Base-by-base conservation (phyloP, 2,113 vertebrate genomes). In the Pluvianellus socialis region DNA sequence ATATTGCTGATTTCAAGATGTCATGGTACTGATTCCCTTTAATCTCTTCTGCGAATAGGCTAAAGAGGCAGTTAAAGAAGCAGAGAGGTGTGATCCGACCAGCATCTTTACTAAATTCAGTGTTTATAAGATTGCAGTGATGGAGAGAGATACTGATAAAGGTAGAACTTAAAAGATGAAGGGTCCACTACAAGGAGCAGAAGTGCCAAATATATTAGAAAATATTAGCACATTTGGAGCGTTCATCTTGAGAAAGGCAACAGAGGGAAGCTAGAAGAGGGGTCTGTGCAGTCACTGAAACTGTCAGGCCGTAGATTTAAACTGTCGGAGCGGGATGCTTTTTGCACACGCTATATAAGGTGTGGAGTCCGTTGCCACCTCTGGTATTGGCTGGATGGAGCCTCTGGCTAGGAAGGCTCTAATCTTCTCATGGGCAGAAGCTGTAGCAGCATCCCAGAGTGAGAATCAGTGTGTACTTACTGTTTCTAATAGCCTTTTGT, bases 21-120 rank as follows among this genome's bases (percentile, higher is more conserved):
- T 28, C 74, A 9, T 35, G 68, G 18, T 72, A 44, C 44, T 93
- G 58, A 90, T 95, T 77, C 84, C n/a, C 32, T 76, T 52, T 83
- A 55, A 86, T 94, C 38, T 79, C 81, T 95, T 92, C 67, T 92
- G 35, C 86, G 97, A 93, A 65, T 91, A 99, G 99, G 99, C 99
- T 86, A 99, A 98, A 95, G 98, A 99, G 52, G 98, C 99, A 55
- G 81, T 99, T 89, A 98, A 97, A 91, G 98, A 99, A 97, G 99
- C 98, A 88, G 98, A 98, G 92, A 97, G 94, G 67, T 97, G 93
- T 96, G 99, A 99, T 91, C 98, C 99, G 86, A 96, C 95, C 96
- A 99, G 96, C 97, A 98, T 99, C 95, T 99, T 99, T 77, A 99
- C 99, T 88, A 99, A 99, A 30, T 99, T 99, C 97, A 98, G 95